Evolutionary conservation across 2,113 vertebrate species (phyloP).

Genomic region (Microtus richardsoni): DNA sequence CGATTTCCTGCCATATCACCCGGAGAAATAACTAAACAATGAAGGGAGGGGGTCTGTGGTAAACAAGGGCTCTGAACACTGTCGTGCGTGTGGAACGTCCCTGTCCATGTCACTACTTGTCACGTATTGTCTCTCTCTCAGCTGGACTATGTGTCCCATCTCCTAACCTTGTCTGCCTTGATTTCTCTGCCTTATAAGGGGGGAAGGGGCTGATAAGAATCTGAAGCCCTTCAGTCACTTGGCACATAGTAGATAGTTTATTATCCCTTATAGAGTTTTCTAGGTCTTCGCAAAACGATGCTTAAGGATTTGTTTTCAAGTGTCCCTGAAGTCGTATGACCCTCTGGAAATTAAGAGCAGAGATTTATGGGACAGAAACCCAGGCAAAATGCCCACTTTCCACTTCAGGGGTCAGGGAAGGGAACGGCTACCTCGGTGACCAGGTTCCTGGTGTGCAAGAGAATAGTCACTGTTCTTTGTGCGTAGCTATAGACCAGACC

Average conservation of each 20-base stretch:
- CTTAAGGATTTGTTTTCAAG: not conserved
- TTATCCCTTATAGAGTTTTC: not conserved
- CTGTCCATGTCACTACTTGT: rapidly evolving
- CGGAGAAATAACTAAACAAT: not conserved
- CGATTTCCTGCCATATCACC: not conserved
- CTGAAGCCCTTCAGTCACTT: not conserved
- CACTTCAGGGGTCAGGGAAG: not conserved
- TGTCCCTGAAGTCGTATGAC: not conserved
- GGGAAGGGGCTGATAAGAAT: not conserved
- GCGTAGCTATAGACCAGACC: not conserved
- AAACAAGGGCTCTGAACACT: not conserved
- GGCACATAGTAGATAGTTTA: not conserved
- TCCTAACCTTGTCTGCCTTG: not conserved
- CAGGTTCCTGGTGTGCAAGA: not conserved
- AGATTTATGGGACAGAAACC: not conserved
- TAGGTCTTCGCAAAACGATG: conserved; percentile 24
- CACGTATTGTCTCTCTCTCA: not conserved
- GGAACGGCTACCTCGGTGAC: too few species aligned
- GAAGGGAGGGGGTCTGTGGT: rapidly evolving
- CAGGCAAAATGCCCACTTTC: not conserved
- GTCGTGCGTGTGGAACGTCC: rapidly evolving
- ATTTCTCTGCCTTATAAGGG: not conserved
- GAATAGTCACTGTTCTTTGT: rapidly evolving
- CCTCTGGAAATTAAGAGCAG: not conserved
- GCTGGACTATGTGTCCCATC: rapidly evolving